Base-by-base conservation (phyloP, 2,797 vertebrate genomes). In the Tadarida brasiliensis region DNA sequence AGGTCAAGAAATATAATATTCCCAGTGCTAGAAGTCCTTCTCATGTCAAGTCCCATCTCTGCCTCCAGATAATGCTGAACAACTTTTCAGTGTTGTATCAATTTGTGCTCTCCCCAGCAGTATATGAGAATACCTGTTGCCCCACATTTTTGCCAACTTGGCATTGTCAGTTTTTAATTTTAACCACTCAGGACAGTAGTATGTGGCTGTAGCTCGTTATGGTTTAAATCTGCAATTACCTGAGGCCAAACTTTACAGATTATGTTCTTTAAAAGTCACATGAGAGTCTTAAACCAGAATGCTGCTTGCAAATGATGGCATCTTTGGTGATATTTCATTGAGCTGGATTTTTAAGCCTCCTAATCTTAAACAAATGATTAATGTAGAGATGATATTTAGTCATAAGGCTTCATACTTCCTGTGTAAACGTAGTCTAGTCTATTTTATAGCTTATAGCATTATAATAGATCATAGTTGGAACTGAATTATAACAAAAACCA, bases 381-480 rank as follows among this genome's bases (percentile, higher is more conserved):
- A 33, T 0, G 0, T 30, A 73, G 81, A 82, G 35, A 85, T 80
- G 35, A 24, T 68, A 86, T 57, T 83, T 65, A 78, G 81, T 87
- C 61, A 35, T 16, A 76, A 83, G 76, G 39, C 35, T 76, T 86
- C 35, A 19, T 26, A 87, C 35, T 88, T 95, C 56, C 77, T 71
- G 30, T 30, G 51, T 92, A 44, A 54, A 44, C 11, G n/a, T 77
- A 68, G 51, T 77, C 61, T 86, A 68, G 44, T 81, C 61, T 86
- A 63, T 65, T 92, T 90, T 77, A 74, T 24, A 93, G 61, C 12
- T 84, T 90, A 57, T 14, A 87, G 70, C 51, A 67, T 91, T 87
- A 87, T 61, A 65, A 59, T 33, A 67, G 76, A 49, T 76, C 35
- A 71, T 9, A 74, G 44, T 20, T 83, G 65, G 33, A 84, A 77